Evolutionary conservation across 2,888 invertebrate genomes (phyloP), one percentile per base, ranked within the genome.

Genomic region (Calephelis perditalis): DNA sequence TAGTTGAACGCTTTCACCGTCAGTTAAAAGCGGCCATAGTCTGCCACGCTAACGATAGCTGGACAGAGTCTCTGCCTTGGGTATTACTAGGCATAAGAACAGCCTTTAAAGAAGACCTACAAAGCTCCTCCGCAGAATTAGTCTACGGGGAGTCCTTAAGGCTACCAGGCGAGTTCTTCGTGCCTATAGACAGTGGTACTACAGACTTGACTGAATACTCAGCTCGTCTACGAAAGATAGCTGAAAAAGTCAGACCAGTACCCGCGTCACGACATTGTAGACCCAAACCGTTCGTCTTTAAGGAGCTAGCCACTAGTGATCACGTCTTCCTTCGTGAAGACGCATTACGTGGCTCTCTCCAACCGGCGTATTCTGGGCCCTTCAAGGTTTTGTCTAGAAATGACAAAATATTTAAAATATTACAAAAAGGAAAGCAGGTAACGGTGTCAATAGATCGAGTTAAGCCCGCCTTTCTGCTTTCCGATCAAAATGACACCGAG

Each of bases 311-410:
- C 3, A 65, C 66, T 0, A 8, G 64, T 8, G 45, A 43, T 0
- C 61, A 68, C n/a, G 68, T 72, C 10, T 71, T 69, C 55, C 52
- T 71, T 2, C 52, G 69, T 0, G 63, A 69, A 10, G 69, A 67
- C 52, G 45, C 63, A 1, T 11, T 56, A 9, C 46, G 46, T 5
- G 46, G 46, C n/a, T 47, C 46, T 1, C 7, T 47, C 11, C 46
- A 47, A 7, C 62, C 63, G 0, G 58, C 63, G 0, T 68, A 66
- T 36, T 61, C 66, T 7, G 70, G 66, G 9, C 68, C 63, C 5
- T 46, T 59, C 45, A 58, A 67, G n/a, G 67, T 70, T 1, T 7
- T 68, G 5, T 7, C 9, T 1, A 54, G 66, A n/a, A 35, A 36
- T 1, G 40, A 56, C 5, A 68, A 68, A 58, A 12, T 26, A 35